Base-by-base conservation (phyloP, 1,140 invertebrate species). In the Cheumatopsyche charites region DNA sequence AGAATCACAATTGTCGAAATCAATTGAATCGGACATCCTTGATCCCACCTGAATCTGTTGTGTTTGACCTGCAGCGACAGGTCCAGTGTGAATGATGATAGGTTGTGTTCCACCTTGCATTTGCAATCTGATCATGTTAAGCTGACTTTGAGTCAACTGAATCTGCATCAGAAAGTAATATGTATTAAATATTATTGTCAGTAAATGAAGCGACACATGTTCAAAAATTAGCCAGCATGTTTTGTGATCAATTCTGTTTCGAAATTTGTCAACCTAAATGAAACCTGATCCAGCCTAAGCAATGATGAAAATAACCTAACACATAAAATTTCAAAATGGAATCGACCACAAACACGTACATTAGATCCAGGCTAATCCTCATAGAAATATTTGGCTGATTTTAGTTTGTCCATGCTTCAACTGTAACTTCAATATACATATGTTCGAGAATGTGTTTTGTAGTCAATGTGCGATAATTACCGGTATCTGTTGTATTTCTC, bases 401-500 rank as follows among this genome's bases (percentile, higher is more conserved):
- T n/a, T n/a, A n/a, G n/a, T n/a, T 36, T 36, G 29, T 36, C 29
- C 29, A 4, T 36, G 29, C 3, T 36, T 9, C 29, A 36, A n/a
- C n/a, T 36, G 9, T 36, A 4, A 36, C 29, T 36, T 36, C 29
- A 36, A 36, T 36, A 36, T 9, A 36, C 3, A 36, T 4, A 36
- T 3, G 9, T 4, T 36, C 29, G 3, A 4, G 29, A 36, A 36
- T 36, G 29, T 36, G 9, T 36, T n/a, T n/a, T n/a, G n/a, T n/a
- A n/a, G 9, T 36, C 29, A 36, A 36, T 36, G 9, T 36, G n/a
- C n/a, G n/a, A 36, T 36, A 36, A 84, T 85, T 85, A 96, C 94
- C 73, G 95, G 95, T 74, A 98, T 91, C 79, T 96, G 93, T 79
- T 97, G 94, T 47, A 98, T 87, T 84, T 97, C 95, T 17, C 95